Base-by-base conservation (phyloP, 2,797 vertebrate species). In the Onychomys torridus region DNA sequence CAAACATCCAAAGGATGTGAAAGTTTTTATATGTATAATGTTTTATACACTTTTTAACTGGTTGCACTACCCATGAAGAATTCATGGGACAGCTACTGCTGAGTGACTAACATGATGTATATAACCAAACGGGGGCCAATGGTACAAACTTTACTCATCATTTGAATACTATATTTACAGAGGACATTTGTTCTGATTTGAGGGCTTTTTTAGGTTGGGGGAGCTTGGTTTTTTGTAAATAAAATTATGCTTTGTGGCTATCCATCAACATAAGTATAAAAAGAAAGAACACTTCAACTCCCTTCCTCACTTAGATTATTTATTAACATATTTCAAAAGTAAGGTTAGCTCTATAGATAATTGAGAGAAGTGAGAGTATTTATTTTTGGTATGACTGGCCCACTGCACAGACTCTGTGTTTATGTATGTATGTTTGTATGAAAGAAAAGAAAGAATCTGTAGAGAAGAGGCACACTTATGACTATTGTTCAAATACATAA, bases 1-100 rank as follows among this genome's bases (percentile, higher is more conserved):
- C 98, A 99, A 97, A 99, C 99, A 99, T 99, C 99, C 99, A 99
- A 99, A 99, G 99, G 99, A 99, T 99, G 99, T 98, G 98, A 98
- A 98, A 98, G 98, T 98, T 99, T 97, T 99, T 98, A 98, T 99
- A 99, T 98, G 98, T 99, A 99, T 99, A 99, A 99, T 99, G 98
- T 99, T 99, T 99, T 99, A 99, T 99, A 99, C 99, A 98, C 98
- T 96, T 98, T 99, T 99, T 98, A 98, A 98, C 98, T 98, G 98
- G 98, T 98, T 98, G 98, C 98, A 98, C 98, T 99, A 98, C 98
- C 98, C 98, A 97, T 98, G 98, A 98, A 96, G 98, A 98, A 98
- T 98, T 97, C 98, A 98, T 98, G 98, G 98, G 97, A 96, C 96
- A 98, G 98, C 98, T 88, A 98, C 98, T 98, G 98, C 98, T 98